Percentiles rank a stretch among this genome's conserved stretches.
These are phyloP conservation scores for Halcyon leucocephala DNA, from an alignment of 2,797 vertebrate genomes.

Conservation along the genomic window DNA sequence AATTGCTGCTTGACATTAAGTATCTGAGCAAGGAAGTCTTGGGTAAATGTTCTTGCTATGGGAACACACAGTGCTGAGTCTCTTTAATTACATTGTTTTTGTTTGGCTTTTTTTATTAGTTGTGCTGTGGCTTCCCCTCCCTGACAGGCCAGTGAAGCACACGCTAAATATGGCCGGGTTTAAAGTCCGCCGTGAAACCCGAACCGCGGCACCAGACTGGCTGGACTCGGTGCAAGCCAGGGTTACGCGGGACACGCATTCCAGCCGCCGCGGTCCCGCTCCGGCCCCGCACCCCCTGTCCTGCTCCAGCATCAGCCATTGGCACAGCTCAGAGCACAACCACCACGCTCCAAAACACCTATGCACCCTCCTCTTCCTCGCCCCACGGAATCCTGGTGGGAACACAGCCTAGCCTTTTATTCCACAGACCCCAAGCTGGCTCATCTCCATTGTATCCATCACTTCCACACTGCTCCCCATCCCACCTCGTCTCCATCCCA, in stretches of 20 bases:
- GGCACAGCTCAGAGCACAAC: neutral
- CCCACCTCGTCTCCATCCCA: neutral
- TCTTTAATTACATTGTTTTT: slow-evolving; percentile 76
- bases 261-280: slow-evolving; percentile 21
- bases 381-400: neutral
- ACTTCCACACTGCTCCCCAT: rapidly evolving
- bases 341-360: neutral
- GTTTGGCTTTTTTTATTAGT: slow-evolving; percentile 70
- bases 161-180: slow-evolving; percentile 91
- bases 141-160: slow-evolving; percentile 61
- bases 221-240: slow-evolving; percentile 84
- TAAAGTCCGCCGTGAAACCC: slow-evolving; percentile 88
- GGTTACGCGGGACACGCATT: slow-evolving; percentile 65
- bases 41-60: slow-evolving; percentile 64
- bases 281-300: neutral
- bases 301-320: neutral
- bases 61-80: slow-evolving; percentile 74
- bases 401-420: neutral
- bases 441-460: rapidly evolving
- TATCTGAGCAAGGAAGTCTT: slow-evolving; percentile 53
- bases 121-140: slow-evolving; percentile 66
- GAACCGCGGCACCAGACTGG: slow-evolving; percentile 94
- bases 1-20: slow-evolving; percentile 52
- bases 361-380: neutral
- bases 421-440: neutral